Evolutionary conservation across 1,140 invertebrate genomes (phyloP).

Genomic region (Pseudomyrmex dendroicus): DNA sequence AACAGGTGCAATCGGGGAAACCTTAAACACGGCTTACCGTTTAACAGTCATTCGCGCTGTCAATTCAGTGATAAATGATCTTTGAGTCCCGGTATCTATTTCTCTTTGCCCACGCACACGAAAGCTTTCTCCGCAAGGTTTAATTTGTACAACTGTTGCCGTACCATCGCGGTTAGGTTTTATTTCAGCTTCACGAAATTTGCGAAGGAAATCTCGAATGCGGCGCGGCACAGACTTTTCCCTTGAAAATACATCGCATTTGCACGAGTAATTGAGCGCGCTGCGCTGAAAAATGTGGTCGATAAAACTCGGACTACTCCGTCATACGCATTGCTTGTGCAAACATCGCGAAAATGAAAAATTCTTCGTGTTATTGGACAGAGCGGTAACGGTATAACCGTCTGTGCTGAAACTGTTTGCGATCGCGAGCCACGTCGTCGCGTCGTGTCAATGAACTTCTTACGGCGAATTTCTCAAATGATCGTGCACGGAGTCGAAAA

Average conservation of each 20-base stretch:
- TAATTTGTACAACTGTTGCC: not conserved
- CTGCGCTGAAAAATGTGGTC: not conserved
- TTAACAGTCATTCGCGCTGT: conserved; percentile 32
- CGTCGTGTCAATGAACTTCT: not conserved
- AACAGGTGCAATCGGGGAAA: conserved; percentile 49
- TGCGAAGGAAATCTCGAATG: conserved; percentile 16
- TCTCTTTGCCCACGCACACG: not conserved
- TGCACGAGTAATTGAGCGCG: conserved; percentile 1
- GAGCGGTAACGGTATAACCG: not conserved
- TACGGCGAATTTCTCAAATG: not conserved
- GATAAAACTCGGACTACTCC: conserved; percentile 25
- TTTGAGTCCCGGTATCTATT: not conserved
- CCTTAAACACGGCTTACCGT: conserved; percentile 54
- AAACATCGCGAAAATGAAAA: conserved; percentile 16
- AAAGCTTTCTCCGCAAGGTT: not conserved
- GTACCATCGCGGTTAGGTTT: not conserved
- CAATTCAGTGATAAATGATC: conserved; percentile 27
- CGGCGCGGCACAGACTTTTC: conserved; percentile 15
- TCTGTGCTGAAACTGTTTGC: not conserved
- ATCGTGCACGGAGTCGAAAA: conserved; percentile 58
- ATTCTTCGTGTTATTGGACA: conserved; percentile 10
- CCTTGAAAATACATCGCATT: conserved; percentile 41
- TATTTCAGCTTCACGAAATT: conserved; percentile 14
- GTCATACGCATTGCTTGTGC: conserved; percentile 11
- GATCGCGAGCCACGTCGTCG: not conserved